Percentiles rank a stretch among this genome's conserved stretches.
These are phyloP conservation scores for Orthonychiurus folsomi DNA, from an alignment of 2,888 invertebrate genomes.

Conservation along the genomic window DNA sequence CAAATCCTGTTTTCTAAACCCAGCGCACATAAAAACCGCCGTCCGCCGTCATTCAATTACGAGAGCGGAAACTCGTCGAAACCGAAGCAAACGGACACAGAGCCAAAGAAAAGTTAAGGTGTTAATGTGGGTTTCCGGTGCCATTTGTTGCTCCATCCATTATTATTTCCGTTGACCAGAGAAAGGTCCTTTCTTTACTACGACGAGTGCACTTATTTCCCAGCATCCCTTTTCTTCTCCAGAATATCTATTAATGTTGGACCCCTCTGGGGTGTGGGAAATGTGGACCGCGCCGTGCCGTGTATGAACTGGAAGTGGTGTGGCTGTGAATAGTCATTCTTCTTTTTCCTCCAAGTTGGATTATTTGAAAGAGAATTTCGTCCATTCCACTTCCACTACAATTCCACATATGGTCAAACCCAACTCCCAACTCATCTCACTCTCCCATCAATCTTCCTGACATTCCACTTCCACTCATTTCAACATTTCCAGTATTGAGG, in stretches of 20 bases:
- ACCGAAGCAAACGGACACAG: background rate
- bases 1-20: no score
- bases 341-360: background rate
- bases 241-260: no score
- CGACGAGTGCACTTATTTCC: background rate
- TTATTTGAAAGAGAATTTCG: background rate
- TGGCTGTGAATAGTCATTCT: slow-evolving; percentile 1
- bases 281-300: background rate
- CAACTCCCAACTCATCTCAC: slow-evolving; percentile 7
- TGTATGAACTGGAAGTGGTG: background rate
- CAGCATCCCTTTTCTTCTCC: no score
- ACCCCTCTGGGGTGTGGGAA: no score
- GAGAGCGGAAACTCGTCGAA: no score
- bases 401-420: slow-evolving; percentile 2
- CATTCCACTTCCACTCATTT: slow-evolving; percentile 6
- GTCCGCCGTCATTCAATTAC: no score
- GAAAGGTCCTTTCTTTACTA: background rate
- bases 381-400: background rate
- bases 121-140: no score
- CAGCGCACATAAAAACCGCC: no score
- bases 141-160: background rate
- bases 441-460: slow-evolving; percentile 14
- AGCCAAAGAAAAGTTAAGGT: no score
- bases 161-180: background rate
- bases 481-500: background rate